Base-by-base conservation (phyloP, 2,888 invertebrate genomes). In the Portevinia maculata region DNA sequence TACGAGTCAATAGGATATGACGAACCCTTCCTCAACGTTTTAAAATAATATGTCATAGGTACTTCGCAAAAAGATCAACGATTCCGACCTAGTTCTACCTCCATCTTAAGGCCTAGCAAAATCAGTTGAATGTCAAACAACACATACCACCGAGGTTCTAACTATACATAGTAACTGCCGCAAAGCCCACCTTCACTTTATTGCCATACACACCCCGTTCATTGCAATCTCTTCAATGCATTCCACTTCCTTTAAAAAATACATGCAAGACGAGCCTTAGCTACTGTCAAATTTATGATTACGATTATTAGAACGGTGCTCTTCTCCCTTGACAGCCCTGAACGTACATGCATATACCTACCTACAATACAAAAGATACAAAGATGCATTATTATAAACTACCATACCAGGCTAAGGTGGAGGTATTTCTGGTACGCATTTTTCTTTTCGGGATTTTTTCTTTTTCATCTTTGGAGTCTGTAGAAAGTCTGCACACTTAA, bases 201-300 rank as follows among this genome's bases (percentile, higher is more conserved):
- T 24, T n/a, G n/a, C 34, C 34, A 11, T 28, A 24, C 21, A 52
- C 30, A 19, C 39, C 34, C 7, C 21, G 8, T 13, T 17, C 41
- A 64, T 64, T 11, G 37, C 48, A 64, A 73, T 73, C 73, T 64
- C 8, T 13, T 21, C 50, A n/a, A 19, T 34, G 15, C 46, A 34
- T 59, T 44, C 41, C 34, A 34, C 39, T 48, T 37, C 15, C 46
- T 50, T 46, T 50, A 34, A 55, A 73, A 52, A 59, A 65, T 57
- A 65, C 65, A 65, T 59, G 34, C 67, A 67, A 60, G 57, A 39
- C 46, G 21, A 50, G 50, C 57, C 74, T 52, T 74, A 24, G 24
- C 24, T 75, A 52, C 67, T 67, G 75, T 75, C 75, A 67, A 75
- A 75, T 67, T 75, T 67, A 75, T 59, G 74, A 75, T 65, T 75